Evolutionary conservation across 2,113 vertebrate genomes (phyloP).

Genomic region (Saguinus midas): DNA sequence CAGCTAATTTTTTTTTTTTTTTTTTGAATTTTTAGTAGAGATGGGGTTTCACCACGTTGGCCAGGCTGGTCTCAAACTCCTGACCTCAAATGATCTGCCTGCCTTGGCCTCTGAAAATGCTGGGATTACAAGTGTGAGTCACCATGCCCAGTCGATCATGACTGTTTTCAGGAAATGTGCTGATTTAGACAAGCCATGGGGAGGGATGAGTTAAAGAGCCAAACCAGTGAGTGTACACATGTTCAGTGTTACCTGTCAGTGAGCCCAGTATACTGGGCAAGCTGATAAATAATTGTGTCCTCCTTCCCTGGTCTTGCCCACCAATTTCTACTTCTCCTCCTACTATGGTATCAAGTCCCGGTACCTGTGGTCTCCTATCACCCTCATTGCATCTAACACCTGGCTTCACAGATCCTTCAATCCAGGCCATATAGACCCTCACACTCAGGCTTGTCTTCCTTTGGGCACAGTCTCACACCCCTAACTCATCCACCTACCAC

Average conservation of each 20-base stretch:
- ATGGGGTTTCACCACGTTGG: too few species aligned
- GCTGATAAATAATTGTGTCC: background rate
- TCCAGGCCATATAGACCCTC: background rate
- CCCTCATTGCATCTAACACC: background rate
- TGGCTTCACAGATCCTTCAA: background rate
- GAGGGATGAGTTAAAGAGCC: too few species aligned
- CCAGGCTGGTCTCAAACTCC: too few species aligned
- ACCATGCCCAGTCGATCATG: too few species aligned
- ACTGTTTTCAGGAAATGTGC: background rate
- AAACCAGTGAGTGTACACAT: background rate
- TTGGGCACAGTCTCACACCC: background rate
- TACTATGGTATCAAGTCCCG: fast-evolving
- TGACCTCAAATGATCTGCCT: too few species aligned
- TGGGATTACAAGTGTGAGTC: too few species aligned
- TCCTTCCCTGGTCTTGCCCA: background rate
- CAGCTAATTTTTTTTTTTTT: too few species aligned
- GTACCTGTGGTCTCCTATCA: too few species aligned
- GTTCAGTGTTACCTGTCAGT: background rate
- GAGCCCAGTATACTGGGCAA: background rate
- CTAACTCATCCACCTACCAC: background rate
- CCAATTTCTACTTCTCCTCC: background rate
- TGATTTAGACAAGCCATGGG: background rate
- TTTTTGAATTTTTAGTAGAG: too few species aligned
- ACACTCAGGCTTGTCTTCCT: background rate
- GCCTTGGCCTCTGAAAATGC: too few species aligned